Conservation (phyloP, 2,113 vertebrate species). For the Cranoglanis bouderius region DNA sequence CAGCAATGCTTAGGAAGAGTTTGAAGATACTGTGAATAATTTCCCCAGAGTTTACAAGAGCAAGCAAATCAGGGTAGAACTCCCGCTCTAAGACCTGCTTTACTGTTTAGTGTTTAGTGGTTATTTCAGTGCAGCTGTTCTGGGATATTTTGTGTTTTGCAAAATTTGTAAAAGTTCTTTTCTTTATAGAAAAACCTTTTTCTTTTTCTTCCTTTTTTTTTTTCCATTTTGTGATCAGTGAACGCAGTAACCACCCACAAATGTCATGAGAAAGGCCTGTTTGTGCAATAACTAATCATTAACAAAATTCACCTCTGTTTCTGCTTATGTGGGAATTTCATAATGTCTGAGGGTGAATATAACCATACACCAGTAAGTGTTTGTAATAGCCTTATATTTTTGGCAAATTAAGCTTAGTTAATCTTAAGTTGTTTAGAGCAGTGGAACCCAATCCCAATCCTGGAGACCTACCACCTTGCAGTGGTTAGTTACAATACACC, state of each 20-base stretch:
- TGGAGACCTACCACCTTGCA: neutral
- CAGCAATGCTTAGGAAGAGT: constrained; percentile 5
- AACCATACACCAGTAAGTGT: neutral
- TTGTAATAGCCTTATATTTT: neutral
- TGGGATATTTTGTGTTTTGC: neutral
- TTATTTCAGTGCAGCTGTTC: neutral
- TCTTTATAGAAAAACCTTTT: neutral
- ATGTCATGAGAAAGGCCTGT: neutral
- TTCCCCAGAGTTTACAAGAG: constrained; percentile 40
- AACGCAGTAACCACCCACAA: neutral
- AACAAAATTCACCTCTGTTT: constrained; percentile 5
- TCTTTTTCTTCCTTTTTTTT: neutral
- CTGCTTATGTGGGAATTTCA: neutral
- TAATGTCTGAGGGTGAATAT: neutral
- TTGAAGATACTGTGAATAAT: constrained; percentile 2
- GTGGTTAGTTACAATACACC: constrained; percentile 24
- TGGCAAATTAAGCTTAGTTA: neutral
- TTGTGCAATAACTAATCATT: neutral
- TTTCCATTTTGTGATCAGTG: neutral
- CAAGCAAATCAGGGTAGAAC: constrained; percentile 44
- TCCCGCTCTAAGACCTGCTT: constrained; percentile 23
- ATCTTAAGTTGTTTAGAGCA: neutral
- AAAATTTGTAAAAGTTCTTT: neutral
- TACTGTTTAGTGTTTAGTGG: neutral
- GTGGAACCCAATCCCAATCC: neutral